Evolutionary conservation across 2,113 vertebrate genomes (phyloP).

Genomic region (Laterallus jamaicensis): DNA sequence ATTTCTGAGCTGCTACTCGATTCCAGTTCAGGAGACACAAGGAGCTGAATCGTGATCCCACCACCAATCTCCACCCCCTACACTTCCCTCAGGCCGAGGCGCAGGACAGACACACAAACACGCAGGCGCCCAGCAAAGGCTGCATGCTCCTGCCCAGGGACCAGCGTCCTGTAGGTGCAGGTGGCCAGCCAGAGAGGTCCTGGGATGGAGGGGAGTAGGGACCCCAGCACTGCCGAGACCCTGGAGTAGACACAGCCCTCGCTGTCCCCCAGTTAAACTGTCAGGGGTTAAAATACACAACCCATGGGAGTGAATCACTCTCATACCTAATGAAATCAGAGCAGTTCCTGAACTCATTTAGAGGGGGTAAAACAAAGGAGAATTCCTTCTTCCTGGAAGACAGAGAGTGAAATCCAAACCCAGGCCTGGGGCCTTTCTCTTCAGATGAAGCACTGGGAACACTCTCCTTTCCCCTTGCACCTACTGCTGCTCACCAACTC

Average conservation of each 20-base stretch:
- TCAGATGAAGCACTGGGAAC: neutral
- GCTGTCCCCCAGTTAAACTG: neutral
- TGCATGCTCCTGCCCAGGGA: rapidly evolving
- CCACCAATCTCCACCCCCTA: neutral
- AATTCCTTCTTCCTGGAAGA: neutral
- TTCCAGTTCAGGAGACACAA: neutral
- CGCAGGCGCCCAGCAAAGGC: neutral
- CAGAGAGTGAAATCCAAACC: neutral
- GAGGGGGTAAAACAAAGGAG: neutral
- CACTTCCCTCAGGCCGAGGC: neutral
- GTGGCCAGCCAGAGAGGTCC: neutral
- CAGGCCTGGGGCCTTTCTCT: neutral
- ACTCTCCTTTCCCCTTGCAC: neutral
- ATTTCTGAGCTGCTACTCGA: neutral
- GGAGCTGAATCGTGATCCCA: neutral
- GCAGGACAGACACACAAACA: neutral
- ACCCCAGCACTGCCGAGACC: rapidly evolving
- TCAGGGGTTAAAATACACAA: neutral
- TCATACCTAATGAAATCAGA: neutral
- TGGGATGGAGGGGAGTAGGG: neutral
- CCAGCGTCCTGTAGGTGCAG: rapidly evolving
- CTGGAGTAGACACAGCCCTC: neutral
- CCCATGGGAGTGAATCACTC: neutral
- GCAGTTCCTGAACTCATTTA: neutral
- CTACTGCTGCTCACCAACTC: conserved; percentile 50